Evolutionary conservation across 2,797 vertebrate genomes (phyloP).

Genomic region (Poecilia velifera): DNA sequence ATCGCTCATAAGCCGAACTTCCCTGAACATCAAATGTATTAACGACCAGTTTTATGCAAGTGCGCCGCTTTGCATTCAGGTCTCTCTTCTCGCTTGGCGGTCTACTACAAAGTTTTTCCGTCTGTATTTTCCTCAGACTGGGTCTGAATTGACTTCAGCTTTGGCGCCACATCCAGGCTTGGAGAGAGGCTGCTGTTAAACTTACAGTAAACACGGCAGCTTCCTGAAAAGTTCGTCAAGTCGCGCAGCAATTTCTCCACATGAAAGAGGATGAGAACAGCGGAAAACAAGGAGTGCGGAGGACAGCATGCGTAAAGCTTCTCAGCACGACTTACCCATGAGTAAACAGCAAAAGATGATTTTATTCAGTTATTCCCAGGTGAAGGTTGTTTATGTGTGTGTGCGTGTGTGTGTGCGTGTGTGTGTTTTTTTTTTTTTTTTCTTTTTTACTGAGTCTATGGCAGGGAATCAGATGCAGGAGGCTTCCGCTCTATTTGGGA

Average conservation of each 20-base stretch:
- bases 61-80: background rate
- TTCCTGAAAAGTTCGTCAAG: background rate
- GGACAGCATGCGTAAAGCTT: background rate
- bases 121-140: background rate
- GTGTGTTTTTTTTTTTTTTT: constrained; percentile 2
- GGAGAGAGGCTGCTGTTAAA: background rate
- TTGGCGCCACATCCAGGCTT: background rate
- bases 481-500: constrained; percentile 12
- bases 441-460: constrained; percentile 13
- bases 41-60: background rate
- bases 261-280: background rate
- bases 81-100: background rate
- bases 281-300: background rate
- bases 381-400: background rate
- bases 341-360: constrained; percentile 29
- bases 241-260: background rate
- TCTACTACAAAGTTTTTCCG: background rate
- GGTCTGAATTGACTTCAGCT: background rate
- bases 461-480: constrained; percentile 22
- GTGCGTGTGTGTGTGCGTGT: accelerated
- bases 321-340: constrained; percentile 20
- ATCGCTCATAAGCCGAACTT: background rate
- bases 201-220: background rate
- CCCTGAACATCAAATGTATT: background rate
- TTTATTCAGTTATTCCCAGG: constrained; percentile 33